Conservation (phyloP, 2,888 invertebrate species). For the Amiota mariae region DNA sequence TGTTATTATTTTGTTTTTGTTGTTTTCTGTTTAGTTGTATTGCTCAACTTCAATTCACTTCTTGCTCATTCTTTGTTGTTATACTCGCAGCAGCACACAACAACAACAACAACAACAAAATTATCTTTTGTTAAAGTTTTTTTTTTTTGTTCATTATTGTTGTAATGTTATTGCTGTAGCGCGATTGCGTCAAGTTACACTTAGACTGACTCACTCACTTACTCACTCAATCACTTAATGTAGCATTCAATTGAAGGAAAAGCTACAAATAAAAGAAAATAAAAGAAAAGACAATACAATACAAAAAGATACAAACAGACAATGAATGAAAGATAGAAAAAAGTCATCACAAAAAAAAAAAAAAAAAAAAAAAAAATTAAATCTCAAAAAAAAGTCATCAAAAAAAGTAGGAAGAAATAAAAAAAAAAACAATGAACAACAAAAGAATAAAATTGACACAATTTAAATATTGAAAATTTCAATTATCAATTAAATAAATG, state of each 20-base stretch:
- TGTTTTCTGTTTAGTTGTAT: slow-evolving; percentile 21
- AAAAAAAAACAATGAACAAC: no score
- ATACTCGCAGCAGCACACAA: slow-evolving; percentile 31
- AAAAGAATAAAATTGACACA: slow-evolving; percentile 35
- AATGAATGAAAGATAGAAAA: background rate
- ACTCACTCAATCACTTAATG: background rate
- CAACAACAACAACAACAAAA: slow-evolving; percentile 32
- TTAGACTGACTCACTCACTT: background rate
- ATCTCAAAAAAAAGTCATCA: no score
- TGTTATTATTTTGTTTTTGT: slow-evolving; percentile 31
- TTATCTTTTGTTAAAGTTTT: background rate
- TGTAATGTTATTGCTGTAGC: background rate
- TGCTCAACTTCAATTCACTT: no score
- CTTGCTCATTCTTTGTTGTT: slow-evolving; percentile 36
- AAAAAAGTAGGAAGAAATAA: no score
- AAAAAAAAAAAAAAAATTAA: no score
- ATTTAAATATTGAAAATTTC: slow-evolving; percentile 57
- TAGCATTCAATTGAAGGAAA: slow-evolving; percentile 25
- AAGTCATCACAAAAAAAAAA: no score
- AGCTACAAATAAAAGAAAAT: slow-evolving; percentile 37
- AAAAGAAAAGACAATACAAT: slow-evolving; percentile 5
- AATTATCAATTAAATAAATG: slow-evolving; percentile 70
- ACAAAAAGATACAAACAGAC: slow-evolving; percentile 18
- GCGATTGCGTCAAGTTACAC: slow-evolving; percentile 14
- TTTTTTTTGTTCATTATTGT: background rate